Evolutionary conservation across 2,888 invertebrate species (phyloP).

Genomic region (Lycophotia porphyrea): DNA sequence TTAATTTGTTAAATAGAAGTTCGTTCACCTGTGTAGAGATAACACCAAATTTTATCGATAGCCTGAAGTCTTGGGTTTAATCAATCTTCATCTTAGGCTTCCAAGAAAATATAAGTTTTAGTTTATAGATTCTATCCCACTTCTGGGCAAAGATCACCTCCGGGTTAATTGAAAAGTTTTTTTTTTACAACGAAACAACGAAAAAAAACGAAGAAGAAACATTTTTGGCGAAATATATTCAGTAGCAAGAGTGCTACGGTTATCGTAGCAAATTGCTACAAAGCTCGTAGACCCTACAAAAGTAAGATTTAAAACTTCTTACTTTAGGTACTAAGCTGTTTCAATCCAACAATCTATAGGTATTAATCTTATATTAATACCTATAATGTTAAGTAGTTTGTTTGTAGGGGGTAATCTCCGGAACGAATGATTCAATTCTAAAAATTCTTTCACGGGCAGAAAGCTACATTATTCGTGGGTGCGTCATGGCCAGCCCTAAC

Average conservation of each 20-base stretch:
- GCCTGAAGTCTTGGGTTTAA: neutral
- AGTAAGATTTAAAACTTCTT: neutral
- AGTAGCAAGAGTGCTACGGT: constrained; percentile 35
- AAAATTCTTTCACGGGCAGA: too few species aligned
- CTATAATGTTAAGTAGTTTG: too few species aligned
- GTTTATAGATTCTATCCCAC: neutral
- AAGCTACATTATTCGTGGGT: too few species aligned
- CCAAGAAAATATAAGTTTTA: neutral
- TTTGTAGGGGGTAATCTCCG: too few species aligned
- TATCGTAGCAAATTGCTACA: constrained; percentile 47
- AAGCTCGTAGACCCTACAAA: constrained; percentile 29
- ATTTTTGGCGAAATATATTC: neutral
- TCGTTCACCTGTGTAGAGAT: constrained; percentile 21
- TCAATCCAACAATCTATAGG: too few species aligned
- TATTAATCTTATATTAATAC: too few species aligned
- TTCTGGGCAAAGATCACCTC: neutral
- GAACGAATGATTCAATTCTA: too few species aligned
- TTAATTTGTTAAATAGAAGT: constrained; percentile 12
- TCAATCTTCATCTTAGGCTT: neutral
- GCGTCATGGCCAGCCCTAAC: too few species aligned
- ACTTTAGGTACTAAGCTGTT: neutral
- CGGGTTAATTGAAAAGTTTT: neutral
- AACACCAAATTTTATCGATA: neutral
- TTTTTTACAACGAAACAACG: too few species aligned
- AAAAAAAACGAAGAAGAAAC: too few species aligned